Conservation (phyloP, 2,888 invertebrate genomes). For the Nasonia oneida region DNA sequence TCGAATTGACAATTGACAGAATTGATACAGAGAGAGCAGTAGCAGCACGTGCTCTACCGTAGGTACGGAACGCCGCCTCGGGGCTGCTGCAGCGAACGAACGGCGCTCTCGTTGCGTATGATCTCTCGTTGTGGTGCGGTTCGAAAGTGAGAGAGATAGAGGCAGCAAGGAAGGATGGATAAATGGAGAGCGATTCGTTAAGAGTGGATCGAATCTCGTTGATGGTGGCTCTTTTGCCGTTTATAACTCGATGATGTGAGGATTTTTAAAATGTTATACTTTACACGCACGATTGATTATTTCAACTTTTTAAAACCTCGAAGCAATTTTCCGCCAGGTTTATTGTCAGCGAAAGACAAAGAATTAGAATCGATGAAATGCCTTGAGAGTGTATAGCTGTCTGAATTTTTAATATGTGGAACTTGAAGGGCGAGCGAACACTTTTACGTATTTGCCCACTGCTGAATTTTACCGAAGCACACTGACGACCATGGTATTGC, state of each 20-base stretch:
- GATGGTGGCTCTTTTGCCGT: not conserved
- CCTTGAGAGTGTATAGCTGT: not conserved
- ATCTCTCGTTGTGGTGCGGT: not conserved
- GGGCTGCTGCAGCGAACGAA: constrained; percentile 43
- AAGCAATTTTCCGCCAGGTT: not conserved
- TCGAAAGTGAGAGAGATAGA: not conserved
- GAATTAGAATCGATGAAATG: no score
- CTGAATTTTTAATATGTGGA: constrained; percentile 43
- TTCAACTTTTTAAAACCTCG: not conserved
- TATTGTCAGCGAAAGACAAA: no score
- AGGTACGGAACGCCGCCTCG: constrained; percentile 65
- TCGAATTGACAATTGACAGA: constrained; percentile 79
- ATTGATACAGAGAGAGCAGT: constrained; percentile 72
- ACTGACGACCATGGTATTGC: not conserved
- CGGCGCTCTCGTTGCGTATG: not conserved
- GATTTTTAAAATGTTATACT: not conserved
- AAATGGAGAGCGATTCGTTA: constrained; percentile 39
- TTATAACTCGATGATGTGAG: not conserved
- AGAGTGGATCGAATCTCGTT: constrained; percentile 41
- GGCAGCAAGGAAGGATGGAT: constrained; percentile 24
- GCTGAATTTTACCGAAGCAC: constrained; percentile 39
- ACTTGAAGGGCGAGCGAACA: constrained; percentile 31
- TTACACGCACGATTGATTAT: not conserved
- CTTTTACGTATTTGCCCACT: constrained; percentile 26
- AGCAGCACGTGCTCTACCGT: constrained; percentile 63